Conservation (phyloP, 2,113 vertebrate species). For the Acrocephalus kingi region DNA sequence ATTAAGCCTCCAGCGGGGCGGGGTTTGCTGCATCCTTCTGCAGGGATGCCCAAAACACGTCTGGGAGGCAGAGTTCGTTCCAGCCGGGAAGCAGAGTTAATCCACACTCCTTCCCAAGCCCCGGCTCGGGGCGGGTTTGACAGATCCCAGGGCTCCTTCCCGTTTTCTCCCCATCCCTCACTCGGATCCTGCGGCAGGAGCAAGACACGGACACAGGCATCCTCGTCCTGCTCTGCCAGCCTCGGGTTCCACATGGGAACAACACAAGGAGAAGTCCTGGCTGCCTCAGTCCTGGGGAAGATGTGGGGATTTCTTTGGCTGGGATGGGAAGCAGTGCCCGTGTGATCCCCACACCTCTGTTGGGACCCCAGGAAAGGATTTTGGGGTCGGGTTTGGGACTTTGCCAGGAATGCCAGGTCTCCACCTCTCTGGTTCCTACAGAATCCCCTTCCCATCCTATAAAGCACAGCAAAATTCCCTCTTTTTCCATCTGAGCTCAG, state of each 20-base stretch:
- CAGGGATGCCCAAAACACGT: not conserved
- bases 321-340: not conserved
- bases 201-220: rapidly evolving
- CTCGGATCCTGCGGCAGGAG: not conserved
- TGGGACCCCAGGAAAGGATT: rapidly evolving
- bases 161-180: not conserved
- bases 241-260: not conserved
- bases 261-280: not conserved
- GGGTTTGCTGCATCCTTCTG: not conserved
- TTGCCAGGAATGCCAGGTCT: not conserved
- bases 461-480: not conserved
- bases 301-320: not conserved
- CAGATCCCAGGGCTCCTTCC: slow-evolving; percentile 15
- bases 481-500: not conserved
- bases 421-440: not conserved
- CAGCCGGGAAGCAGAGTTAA: not conserved
- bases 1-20: not conserved
- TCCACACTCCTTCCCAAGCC: not conserved
- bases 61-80: not conserved
- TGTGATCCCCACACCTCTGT: not conserved
- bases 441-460: not conserved
- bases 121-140: slow-evolving; percentile 4
- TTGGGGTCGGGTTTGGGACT: not conserved
- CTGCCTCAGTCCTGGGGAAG: not conserved
- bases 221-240: not conserved